These are phyloP conservation scores for Drosophila stalkeri DNA, from an alignment of 2,888 invertebrate species.

Conservation along the genomic window DNA sequence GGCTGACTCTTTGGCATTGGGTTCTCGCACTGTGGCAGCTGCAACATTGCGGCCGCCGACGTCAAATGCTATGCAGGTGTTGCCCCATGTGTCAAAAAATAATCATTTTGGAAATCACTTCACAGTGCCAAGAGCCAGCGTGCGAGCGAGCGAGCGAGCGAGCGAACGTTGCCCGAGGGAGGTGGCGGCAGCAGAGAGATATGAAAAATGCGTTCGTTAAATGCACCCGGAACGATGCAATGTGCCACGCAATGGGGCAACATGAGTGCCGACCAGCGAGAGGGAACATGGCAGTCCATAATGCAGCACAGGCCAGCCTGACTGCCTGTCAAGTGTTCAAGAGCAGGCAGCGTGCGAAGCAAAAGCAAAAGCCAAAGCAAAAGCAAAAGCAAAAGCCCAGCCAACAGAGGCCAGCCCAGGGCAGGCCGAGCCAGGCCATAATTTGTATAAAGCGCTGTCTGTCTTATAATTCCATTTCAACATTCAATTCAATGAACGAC, in stretches of 20 bases:
- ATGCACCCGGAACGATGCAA: slow-evolving; percentile 51
- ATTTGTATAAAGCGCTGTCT: slow-evolving; percentile 60
- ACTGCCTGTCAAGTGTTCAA: slow-evolving; percentile 32
- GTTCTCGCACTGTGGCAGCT: slow-evolving; percentile 63
- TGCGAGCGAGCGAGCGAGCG: neutral
- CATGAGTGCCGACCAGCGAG: neutral
- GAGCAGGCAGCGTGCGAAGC: slow-evolving; percentile 34
- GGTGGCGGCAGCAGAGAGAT: slow-evolving; percentile 33
- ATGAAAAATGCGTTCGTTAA: slow-evolving; percentile 74
- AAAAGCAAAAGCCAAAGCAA: slow-evolving; percentile 22
- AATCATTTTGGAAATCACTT: slow-evolving; percentile 79
- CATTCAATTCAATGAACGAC: slow-evolving; percentile 67
- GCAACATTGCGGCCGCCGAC: slow-evolving; percentile 41
- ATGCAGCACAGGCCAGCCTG: slow-evolving; percentile 24
- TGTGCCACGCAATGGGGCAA: slow-evolving; percentile 21
- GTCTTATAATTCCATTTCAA: slow-evolving; percentile 67
- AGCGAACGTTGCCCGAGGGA: neutral
- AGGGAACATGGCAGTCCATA: slow-evolving; percentile 11
- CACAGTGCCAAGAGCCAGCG: slow-evolving; percentile 38
- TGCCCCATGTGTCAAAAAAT: slow-evolving; percentile 79
- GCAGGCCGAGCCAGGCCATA: slow-evolving; percentile 31
- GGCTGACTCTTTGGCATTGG: slow-evolving; percentile 36
- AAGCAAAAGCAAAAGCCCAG: slow-evolving; percentile 2
- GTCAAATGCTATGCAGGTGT: slow-evolving; percentile 74
- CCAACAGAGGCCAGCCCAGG: slow-evolving; percentile 6